These are phyloP conservation scores for Agrotis segetum DNA, from an alignment of 2,888 invertebrate genomes.

Conservation along the genomic window DNA sequence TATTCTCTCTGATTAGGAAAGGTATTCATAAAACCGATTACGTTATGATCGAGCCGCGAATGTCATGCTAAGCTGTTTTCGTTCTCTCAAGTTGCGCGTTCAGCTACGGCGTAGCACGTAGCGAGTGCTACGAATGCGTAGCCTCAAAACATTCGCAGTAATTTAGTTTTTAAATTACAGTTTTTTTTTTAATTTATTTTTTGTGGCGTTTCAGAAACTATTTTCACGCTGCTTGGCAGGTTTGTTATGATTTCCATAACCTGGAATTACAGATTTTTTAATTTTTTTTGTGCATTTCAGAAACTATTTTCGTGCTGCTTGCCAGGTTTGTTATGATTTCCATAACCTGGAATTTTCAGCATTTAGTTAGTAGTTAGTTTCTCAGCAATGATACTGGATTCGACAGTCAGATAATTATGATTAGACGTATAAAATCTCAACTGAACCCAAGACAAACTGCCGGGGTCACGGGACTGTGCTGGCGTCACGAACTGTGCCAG, in stretches of 20 bases:
- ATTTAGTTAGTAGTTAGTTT: no score
- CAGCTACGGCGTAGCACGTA: constrained; percentile 27
- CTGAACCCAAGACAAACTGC: no score
- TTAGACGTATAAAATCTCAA: background rate
- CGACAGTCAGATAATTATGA: background rate
- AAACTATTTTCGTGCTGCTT: background rate
- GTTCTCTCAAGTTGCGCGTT: background rate
- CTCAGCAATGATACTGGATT: background rate
- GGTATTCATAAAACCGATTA: background rate
- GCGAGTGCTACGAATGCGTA: constrained; percentile 27
- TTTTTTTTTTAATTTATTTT: no score
- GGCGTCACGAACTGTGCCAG: no score
- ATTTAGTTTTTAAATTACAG: background rate
- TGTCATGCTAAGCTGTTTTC: background rate
- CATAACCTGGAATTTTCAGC: background rate
- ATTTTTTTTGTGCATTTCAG: background rate
- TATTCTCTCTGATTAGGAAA: background rate
- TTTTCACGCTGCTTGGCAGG: background rate
- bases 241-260: no score
- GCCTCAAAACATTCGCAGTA: background rate
- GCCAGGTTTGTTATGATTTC: background rate
- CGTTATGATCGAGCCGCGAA: no score
- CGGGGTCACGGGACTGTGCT: no score
- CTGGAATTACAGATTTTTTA: no score
- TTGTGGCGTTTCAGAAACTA: background rate